These are phyloP conservation scores for Tenthredo mesomela DNA, from an alignment of 2,888 invertebrate species.

Conservation along the genomic window DNA sequence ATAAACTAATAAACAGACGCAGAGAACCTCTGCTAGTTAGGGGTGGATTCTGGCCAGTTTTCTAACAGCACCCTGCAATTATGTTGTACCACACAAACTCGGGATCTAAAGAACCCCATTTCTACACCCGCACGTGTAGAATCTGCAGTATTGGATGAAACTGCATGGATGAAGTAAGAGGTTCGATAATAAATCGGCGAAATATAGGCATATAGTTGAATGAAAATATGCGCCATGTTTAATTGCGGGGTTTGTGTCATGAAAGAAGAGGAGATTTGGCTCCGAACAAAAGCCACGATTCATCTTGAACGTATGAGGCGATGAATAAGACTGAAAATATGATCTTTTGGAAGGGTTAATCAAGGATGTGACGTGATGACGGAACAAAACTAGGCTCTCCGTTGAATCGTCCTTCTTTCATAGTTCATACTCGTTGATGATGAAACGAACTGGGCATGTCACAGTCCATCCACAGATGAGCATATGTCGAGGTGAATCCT, in stretches of 20 bases:
- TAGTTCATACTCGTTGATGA: slow-evolving; percentile 5
- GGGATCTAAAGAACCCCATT: slow-evolving; percentile 54
- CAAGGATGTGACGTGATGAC: slow-evolving; percentile 30
- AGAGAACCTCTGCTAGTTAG: slow-evolving; percentile 58
- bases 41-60: slow-evolving; percentile 59
- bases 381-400: background rate
- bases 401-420: slow-evolving; percentile 25
- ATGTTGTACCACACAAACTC: slow-evolving; percentile 54
- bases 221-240: background rate
- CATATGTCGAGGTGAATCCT: slow-evolving; percentile 35
- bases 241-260: background rate
- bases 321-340: slow-evolving; percentile 7
- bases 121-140: slow-evolving; percentile 52
- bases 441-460: slow-evolving; percentile 1
- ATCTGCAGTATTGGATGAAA: background rate
- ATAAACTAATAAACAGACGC: background rate
- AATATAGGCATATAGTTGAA: background rate
- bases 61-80: slow-evolving; percentile 63
- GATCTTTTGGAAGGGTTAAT: slow-evolving; percentile 30
- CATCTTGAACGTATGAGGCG: background rate
- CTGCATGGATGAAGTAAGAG: background rate
- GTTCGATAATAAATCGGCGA: background rate
- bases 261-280: background rate
- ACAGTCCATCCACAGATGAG: background rate
- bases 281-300: background rate